Base-by-base conservation (phyloP, 2,888 invertebrate species). In the Metalampra italica region DNA sequence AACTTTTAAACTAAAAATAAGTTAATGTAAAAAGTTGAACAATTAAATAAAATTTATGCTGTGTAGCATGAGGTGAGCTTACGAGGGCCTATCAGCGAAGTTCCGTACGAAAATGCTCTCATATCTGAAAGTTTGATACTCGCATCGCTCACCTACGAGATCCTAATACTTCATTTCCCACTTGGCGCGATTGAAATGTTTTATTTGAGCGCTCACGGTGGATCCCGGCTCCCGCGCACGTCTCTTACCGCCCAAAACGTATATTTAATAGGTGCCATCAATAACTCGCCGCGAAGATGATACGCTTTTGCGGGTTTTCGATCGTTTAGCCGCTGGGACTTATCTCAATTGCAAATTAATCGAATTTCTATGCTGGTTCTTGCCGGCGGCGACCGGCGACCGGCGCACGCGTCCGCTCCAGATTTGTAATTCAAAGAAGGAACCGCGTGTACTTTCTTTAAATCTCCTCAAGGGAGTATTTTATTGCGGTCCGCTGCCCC, bases 201-300 rank as follows among this genome's bases (percentile, higher is more conserved):
- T 83, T 85, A 85, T 82, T 78, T 78, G 73, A 75, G 68, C 75
- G 68, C 75, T 77, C 75, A 76, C 71, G 59, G 64, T 63, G 67
- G 76, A 75, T 69, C 67, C 64, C 64, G 65, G 50, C 52, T 64
- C 60, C 61, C 64, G 64, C 64, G 73, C 74, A 72, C 75, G 70
- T 72, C 68, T 70, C 65, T 62, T 54, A 59, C 58, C 65, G 59
- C 64, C 66, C 76, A 68, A 83, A 89, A 89, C 83, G 82, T 83
- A 77, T 83, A 84, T 89, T 89, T 90, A 88, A 90, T 90, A 82
- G 86, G 71, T 70, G 75, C 81, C 83, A 90, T 90, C 89, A 90
- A 90, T 90, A 90, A 90, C 88, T 76, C 76, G 69, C 72, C 63
- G 71, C 63, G 71, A 77, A 82, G 78, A 86, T 83, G 83, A 84